Conservation (phyloP, 2,113 vertebrate genomes). For the Corydoras maculifer region DNA sequence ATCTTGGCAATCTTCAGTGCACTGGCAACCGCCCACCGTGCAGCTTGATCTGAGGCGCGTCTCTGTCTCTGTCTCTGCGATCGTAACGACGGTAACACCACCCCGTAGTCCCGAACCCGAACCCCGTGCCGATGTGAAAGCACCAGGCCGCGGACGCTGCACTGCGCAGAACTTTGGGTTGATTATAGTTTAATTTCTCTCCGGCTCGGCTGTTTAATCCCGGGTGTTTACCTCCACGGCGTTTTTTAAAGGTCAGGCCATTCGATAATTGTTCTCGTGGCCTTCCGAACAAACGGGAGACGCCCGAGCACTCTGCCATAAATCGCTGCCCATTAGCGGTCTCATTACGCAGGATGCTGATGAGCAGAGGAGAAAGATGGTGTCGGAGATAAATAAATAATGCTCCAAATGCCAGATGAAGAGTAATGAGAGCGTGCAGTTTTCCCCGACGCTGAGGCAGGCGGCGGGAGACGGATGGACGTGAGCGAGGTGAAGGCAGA, state of each 20-base stretch:
- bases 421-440: slow-evolving; percentile 32
- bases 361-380: slow-evolving; percentile 30
- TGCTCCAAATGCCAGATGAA: slow-evolving; percentile 40
- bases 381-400: slow-evolving; percentile 41
- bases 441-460: slow-evolving; percentile 23
- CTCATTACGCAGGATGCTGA: slow-evolving; percentile 33
- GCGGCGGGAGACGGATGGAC: slow-evolving; percentile 38
- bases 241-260: slow-evolving; percentile 30
- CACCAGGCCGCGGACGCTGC: too few relatives aligned
- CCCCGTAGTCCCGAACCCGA: too few relatives aligned
- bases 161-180: neutral
- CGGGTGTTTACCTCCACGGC: neutral
- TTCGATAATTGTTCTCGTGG: slow-evolving; percentile 30
- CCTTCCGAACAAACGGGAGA: slow-evolving; percentile 25
- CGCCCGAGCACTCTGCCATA: slow-evolving; percentile 11
- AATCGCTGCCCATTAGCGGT: slow-evolving; percentile 43
- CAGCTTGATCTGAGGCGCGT: too few relatives aligned
- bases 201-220: slow-evolving; percentile 13
- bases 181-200: slow-evolving; percentile 5
- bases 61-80: too few relatives aligned
- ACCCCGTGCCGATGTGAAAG: too few relatives aligned
- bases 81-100: too few relatives aligned
- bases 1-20: too few relatives aligned
- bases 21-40: too few relatives aligned
- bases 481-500: slow-evolving; percentile 21